Percentiles rank a stretch among this genome's conserved stretches.
These are phyloP conservation scores for Cantharis lateralis DNA, from an alignment of 2,888 invertebrate species.

Conservation along the genomic window DNA sequence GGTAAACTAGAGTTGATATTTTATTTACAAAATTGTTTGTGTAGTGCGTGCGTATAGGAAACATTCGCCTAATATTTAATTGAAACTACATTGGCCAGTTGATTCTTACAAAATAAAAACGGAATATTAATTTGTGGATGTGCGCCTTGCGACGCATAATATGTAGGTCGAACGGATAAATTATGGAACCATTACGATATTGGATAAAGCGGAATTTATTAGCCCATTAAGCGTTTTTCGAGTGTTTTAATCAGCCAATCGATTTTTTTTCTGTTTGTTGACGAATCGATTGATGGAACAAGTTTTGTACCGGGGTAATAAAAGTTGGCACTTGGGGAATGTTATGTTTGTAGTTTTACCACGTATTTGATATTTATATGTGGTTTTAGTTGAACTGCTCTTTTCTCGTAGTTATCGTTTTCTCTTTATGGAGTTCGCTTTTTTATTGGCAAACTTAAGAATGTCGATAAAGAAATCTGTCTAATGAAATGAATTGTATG, in stretches of 20 bases:
- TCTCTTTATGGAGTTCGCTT: conserved; percentile 9
- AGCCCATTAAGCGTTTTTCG: background rate
- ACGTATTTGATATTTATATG: conserved; percentile 21
- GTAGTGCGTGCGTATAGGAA: background rate
- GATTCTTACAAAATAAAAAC: background rate
- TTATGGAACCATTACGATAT: background rate
- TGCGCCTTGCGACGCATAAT: background rate
- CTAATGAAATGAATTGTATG: conserved; percentile 9
- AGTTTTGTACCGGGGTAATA: conserved; percentile 14
- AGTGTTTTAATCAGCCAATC: background rate
- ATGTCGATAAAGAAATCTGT: conserved; percentile 12
- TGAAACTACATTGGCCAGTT: too few relatives aligned
- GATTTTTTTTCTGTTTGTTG: background rate
- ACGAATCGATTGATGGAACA: conserved; percentile 4
- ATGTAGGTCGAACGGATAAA: background rate
- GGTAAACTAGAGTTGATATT: conserved; percentile 11
- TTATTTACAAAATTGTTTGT: conserved; percentile 15
- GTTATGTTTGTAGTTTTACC: conserved; percentile 18
- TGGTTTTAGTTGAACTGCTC: conserved; percentile 14
- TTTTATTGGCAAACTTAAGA: conserved; percentile 4
- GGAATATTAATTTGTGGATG: background rate
- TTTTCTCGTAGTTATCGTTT: conserved; percentile 15
- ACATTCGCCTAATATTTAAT: background rate
- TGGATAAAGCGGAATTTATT: background rate
- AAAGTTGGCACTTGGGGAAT: conserved; percentile 12